A percentile compares a stretch with the other conserved stretches of the same genome.
Evolutionary conservation across 2,797 vertebrate species (phyloP).

Genomic region (Muscicapa striata): DNA sequence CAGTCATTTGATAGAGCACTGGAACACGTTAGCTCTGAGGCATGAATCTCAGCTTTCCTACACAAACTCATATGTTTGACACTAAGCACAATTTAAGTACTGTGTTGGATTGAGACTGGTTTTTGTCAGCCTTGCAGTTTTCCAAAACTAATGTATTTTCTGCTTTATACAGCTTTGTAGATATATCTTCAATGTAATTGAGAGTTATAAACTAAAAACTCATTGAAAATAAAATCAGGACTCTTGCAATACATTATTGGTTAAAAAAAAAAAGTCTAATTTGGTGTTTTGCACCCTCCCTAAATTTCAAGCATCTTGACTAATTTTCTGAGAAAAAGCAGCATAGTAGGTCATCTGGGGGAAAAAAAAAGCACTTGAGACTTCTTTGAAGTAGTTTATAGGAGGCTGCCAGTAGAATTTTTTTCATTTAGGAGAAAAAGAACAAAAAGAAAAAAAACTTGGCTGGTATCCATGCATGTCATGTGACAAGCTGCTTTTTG

Average conservation of each 20-base stretch:
- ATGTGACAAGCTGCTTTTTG: conserved; percentile 30
- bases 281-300: background rate
- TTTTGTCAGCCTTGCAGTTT: background rate
- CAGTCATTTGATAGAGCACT: background rate
- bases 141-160: background rate
- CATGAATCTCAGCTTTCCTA: background rate
- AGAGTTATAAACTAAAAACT: background rate
- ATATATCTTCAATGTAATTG: background rate
- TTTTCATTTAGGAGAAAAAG: conserved; percentile 36
- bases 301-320: background rate
- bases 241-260: background rate
- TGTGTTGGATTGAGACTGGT: background rate
- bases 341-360: background rate
- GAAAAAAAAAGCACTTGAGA: background rate
- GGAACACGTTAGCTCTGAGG: background rate
- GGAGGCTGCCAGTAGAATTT: background rate
- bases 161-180: background rate
- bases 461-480: background rate
- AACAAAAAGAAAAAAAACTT: conserved; percentile 2
- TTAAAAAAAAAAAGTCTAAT: background rate
- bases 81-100: background rate
- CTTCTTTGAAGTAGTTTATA: conserved; percentile 43
- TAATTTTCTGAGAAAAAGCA: background rate
- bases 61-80: background rate
- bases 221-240: background rate